Conservation (phyloP, 2,113 vertebrate species). For the Ctenomys sociabilis region DNA sequence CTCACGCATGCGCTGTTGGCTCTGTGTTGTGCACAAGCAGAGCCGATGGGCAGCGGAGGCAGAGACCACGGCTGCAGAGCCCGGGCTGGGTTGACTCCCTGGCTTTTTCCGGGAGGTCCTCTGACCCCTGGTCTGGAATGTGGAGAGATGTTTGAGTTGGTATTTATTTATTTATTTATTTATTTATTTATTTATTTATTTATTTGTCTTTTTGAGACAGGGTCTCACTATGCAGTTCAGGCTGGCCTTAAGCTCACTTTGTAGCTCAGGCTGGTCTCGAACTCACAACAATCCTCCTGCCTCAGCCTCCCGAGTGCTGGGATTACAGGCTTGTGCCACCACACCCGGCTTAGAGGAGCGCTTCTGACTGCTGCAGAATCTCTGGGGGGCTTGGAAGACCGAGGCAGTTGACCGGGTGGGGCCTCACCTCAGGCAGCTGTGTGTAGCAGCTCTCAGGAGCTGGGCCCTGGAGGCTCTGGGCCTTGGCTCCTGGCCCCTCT, state of each 20-base stretch:
- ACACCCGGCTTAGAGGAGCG: too few species aligned
- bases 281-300: too few species aligned
- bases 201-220: too few species aligned
- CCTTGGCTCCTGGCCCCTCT: neutral
- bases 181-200: too few species aligned
- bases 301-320: too few species aligned
- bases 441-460: neutral
- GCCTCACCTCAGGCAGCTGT: fast-evolving
- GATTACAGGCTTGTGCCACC: too few species aligned
- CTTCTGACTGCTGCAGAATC: neutral
- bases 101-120: neutral
- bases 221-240: too few species aligned
- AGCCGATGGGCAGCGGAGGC: neutral
- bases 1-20: neutral
- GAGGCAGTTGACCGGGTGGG: neutral
- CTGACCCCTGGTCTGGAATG: neutral
- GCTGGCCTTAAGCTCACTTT: too few species aligned
- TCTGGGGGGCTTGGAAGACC: fast-evolving
- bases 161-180: too few species aligned
- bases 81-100: fast-evolving
- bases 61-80: neutral
- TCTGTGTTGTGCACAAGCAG: neutral
- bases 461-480: neutral
- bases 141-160: neutral
- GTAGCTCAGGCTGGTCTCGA: too few species aligned